A percentile compares a stretch with the other conserved stretches of the same genome.
phyloP scores from a whole-genome alignment of 2,113 vertebrate species.

The Pycnonotus jocosus region DNA sequence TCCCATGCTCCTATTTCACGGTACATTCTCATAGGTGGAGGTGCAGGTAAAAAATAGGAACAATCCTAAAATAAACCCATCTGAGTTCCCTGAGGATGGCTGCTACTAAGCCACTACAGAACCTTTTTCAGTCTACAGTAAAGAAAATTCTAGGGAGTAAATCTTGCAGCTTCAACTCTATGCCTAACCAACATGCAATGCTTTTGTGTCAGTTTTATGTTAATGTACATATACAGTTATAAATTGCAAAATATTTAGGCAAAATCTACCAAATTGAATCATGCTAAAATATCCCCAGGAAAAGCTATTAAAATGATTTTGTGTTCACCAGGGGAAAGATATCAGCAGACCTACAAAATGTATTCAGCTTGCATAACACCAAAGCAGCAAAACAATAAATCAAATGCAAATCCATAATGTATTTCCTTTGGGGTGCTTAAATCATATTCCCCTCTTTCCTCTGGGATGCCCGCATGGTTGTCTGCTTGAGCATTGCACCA shows the following conservation, averaged over 20 bases:
- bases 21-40: background rate
- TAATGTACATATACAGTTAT: background rate
- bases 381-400: background rate
- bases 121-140: background rate
- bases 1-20: accelerated
- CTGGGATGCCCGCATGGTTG: background rate
- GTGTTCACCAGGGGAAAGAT: background rate
- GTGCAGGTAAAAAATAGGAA: background rate
- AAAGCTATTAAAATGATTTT: background rate
- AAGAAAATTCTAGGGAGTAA: background rate
- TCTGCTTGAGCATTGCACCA: background rate
- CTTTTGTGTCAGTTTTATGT: background rate
- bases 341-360: background rate
- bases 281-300: background rate
- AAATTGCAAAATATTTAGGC: background rate
- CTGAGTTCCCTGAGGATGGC: background rate
- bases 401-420: background rate
- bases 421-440: slow-evolving; percentile 1
- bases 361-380: background rate
- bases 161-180: background rate
- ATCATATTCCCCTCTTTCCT: background rate
- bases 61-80: background rate
- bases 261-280: background rate
- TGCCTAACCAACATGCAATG: background rate
- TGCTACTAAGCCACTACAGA: background rate